Conservation (phyloP, 64 coral and sea anemone species). For the Catalaphyllia jardinei region DNA sequence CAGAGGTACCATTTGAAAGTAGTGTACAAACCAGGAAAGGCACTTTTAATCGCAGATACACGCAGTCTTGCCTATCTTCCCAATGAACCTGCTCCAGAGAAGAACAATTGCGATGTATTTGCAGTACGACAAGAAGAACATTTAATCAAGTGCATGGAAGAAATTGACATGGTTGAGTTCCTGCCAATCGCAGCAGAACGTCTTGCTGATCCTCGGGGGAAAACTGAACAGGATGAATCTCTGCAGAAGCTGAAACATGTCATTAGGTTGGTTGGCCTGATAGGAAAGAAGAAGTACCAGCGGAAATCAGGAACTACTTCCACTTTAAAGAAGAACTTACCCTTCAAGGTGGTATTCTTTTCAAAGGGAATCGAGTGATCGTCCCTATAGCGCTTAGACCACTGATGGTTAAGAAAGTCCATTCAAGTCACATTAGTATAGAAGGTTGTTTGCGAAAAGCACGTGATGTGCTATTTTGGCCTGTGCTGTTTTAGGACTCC, state of each 20-base stretch:
- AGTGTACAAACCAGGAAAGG: slow-evolving; percentile 31
- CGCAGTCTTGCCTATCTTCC: slow-evolving; percentile 59
- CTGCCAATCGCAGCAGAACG: slow-evolving; percentile 29
- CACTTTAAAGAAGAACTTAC: slow-evolving; percentile 40
- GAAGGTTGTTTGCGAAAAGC: slow-evolving; percentile 7
- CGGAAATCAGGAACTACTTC: slow-evolving; percentile 20
- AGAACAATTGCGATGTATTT: slow-evolving; percentile 20
- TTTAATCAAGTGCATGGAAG: slow-evolving; percentile 30
- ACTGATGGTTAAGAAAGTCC: slow-evolving; percentile 19
- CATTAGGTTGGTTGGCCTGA: slow-evolving; percentile 18
- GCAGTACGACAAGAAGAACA: background rate
- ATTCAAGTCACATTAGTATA: slow-evolving; percentile 52
- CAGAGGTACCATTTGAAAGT: slow-evolving; percentile 52
- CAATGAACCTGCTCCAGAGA: slow-evolving; percentile 12
- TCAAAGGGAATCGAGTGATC: slow-evolving; percentile 24
- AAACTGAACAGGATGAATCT: background rate
- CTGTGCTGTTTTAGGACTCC: slow-evolving; percentile 28
- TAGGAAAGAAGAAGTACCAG: slow-evolving; percentile 16
- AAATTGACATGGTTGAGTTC: slow-evolving; percentile 23
- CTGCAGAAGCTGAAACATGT: slow-evolving; percentile 14
- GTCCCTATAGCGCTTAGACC: slow-evolving; percentile 18
- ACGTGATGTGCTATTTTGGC: slow-evolving; percentile 55
- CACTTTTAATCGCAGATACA: slow-evolving; percentile 51
- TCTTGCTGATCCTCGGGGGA: background rate
- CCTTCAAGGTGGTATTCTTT: slow-evolving; percentile 36